phyloP scores from a whole-genome alignment of 2,797 vertebrate genomes.

The Enteromius paludinosus region DNA sequence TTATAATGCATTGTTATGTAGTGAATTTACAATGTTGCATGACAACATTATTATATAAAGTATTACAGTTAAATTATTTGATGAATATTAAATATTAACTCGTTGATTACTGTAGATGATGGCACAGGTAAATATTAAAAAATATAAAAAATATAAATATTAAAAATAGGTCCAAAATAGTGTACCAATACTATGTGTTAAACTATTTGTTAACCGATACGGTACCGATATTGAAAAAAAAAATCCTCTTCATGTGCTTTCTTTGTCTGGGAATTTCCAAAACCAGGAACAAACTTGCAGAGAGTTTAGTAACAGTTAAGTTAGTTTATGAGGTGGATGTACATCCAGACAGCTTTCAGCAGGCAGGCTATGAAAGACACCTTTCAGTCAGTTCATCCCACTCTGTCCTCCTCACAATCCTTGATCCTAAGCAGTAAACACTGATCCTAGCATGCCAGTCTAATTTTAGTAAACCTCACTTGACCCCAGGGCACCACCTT shows the following conservation, averaged over 20 bases:
- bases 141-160: not conserved
- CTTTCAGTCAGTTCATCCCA: slow-evolving; percentile 65
- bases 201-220: not conserved
- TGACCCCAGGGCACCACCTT: slow-evolving; percentile 61
- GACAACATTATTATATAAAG: not conserved
- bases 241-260: slow-evolving; percentile 20
- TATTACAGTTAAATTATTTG: not conserved
- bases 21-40: not conserved
- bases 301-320: slow-evolving; percentile 53
- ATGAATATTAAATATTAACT: not conserved
- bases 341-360: slow-evolving; percentile 60
- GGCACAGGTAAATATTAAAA: not conserved
- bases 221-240: not conserved
- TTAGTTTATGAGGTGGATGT: slow-evolving; percentile 60
- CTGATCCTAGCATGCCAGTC: slow-evolving; percentile 62
- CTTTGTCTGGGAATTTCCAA: slow-evolving; percentile 25
- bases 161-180: not conserved
- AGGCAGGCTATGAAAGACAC: slow-evolving; percentile 65
- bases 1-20: not conserved
- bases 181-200: not conserved
- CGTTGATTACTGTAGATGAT: not conserved
- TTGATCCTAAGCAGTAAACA: slow-evolving; percentile 55
- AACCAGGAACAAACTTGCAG: slow-evolving; percentile 21
- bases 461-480: slow-evolving; percentile 65
- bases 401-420: slow-evolving; percentile 47